A percentile compares a stretch with the other conserved stretches of the same genome.
Conservation (phyloP, 2,888 invertebrate species). For the Drosophila limbata region DNA sequence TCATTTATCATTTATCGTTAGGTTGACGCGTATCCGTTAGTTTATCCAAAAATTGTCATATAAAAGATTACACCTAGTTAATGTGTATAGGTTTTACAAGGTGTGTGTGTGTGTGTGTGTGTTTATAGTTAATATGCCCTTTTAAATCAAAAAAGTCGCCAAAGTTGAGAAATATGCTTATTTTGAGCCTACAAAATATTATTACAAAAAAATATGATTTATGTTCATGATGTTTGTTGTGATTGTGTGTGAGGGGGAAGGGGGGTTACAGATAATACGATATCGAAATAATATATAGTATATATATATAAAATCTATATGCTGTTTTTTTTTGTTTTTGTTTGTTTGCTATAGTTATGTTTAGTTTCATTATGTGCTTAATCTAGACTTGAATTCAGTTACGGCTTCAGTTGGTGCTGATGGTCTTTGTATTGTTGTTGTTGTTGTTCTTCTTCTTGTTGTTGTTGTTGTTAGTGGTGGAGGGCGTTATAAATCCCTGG, state of each 20-base stretch:
- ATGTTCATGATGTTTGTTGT: slow-evolving; percentile 28
- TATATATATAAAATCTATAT: slow-evolving; percentile 19
- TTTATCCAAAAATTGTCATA: slow-evolving; percentile 73
- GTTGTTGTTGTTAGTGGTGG: slow-evolving; percentile 24
- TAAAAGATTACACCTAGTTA: slow-evolving; percentile 66
- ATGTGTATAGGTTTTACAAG: slow-evolving; percentile 7
- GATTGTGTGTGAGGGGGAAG: too few species aligned
- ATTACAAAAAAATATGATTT: slow-evolving; percentile 57
- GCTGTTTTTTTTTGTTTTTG: slow-evolving; percentile 16
- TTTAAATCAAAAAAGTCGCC: slow-evolving; percentile 31
- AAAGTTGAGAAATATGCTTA: slow-evolving; percentile 39
- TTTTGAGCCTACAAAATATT: slow-evolving; percentile 44
- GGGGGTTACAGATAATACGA: background rate
- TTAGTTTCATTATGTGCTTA: slow-evolving; percentile 11
- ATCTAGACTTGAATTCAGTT: slow-evolving; percentile 42
- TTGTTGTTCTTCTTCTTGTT: slow-evolving; percentile 18
- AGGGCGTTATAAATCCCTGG: slow-evolving; percentile 50
- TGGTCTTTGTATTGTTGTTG: slow-evolving; percentile 34
- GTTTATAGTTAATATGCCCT: background rate
- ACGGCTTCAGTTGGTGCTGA: slow-evolving; percentile 42
- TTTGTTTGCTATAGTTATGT: too few species aligned
- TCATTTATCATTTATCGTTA: slow-evolving; percentile 64
- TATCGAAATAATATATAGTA: slow-evolving; percentile 26
- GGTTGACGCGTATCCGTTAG: slow-evolving; percentile 57
- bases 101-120: slow-evolving; percentile 6